Conservation (phyloP, 2,888 invertebrate species). For the Cephalotes varians region DNA sequence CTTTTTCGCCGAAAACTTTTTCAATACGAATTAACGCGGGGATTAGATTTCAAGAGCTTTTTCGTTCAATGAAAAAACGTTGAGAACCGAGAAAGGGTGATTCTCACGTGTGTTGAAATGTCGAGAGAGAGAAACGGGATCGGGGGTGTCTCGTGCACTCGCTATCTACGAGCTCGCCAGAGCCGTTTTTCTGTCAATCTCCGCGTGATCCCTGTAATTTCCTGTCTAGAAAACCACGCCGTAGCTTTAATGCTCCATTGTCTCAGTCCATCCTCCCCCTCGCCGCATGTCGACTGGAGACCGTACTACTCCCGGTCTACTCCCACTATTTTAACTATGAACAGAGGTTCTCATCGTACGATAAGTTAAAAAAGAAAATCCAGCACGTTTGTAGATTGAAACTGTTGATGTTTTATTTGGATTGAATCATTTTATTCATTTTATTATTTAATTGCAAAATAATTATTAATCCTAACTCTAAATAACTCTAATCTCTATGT, state of each 20-base stretch:
- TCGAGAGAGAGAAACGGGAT: conserved; percentile 60
- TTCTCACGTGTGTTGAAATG: conserved; percentile 75
- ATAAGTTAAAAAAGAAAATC: conserved; percentile 3
- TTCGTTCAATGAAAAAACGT: conserved; percentile 63
- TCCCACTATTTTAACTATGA: conserved; percentile 82
- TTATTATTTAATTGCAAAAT: background rate
- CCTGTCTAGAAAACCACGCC: conserved; percentile 85
- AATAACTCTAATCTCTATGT: background rate
- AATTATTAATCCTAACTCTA: background rate
- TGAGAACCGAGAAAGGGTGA: conserved; percentile 67
- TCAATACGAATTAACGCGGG: background rate
- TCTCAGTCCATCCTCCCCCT: conserved; percentile 77
- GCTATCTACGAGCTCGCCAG: conserved; percentile 78
- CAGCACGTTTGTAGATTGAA: background rate
- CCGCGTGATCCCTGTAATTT: conserved; percentile 85
- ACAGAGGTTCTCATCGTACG: conserved; percentile 81
- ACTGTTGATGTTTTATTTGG: background rate
- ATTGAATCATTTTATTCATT: background rate
- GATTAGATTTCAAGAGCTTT: conserved; percentile 22
- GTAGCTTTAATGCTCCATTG: conserved; percentile 85
- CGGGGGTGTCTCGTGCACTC: conserved; percentile 73
- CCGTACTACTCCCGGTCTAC: conserved; percentile 78
- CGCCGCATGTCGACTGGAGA: conserved; percentile 70
- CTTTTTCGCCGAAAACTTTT: background rate
- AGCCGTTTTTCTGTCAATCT: conserved; percentile 85